phyloP scores from a whole-genome alignment of 1,140 invertebrate genomes.

The Pseudoatta argentina region DNA sequence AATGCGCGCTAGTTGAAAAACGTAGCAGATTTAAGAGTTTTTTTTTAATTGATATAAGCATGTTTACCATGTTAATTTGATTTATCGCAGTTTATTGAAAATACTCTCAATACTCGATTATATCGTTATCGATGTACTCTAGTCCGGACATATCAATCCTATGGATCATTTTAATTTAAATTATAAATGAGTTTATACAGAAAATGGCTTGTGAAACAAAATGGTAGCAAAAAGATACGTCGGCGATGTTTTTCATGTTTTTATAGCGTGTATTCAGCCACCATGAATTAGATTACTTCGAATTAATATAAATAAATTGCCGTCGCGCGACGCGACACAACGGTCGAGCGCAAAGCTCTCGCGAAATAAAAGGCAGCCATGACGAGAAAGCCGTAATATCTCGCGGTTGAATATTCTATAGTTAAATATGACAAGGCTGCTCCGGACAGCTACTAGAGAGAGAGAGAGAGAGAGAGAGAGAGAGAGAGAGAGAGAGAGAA shows the following conservation, averaged over 20 bases:
- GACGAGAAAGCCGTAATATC: conserved; percentile 54
- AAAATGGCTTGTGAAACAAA: conserved; percentile 14
- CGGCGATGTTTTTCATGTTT: conserved; percentile 43
- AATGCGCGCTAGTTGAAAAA: not conserved
- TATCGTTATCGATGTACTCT: not conserved
- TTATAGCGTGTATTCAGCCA: conserved; percentile 21
- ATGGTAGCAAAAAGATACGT: conserved; percentile 25
- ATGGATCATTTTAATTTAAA: conserved; percentile 1
- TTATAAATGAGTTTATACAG: not conserved
- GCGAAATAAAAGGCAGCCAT: conserved; percentile 55
- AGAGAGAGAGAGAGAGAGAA: not conserved
- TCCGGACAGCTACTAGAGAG: conserved; percentile 34
- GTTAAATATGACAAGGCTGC: conserved; percentile 60
- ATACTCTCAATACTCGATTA: not conserved
- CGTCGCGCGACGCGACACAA: conserved; percentile 22
- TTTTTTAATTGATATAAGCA: conserved; percentile 17
- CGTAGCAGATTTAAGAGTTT: conserved; percentile 4
- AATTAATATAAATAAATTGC: conserved; percentile 62
- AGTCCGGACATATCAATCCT: not conserved
- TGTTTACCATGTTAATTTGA: conserved; percentile 10
- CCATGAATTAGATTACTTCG: conserved; percentile 40
- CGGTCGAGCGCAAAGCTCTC: conserved; percentile 28
- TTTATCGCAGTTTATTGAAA: conserved; percentile 1
- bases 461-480: no score
- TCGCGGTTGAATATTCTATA: conserved; percentile 62